Evolutionary conservation across 2,888 invertebrate genomes (phyloP), one percentile per base, ranked within the genome.

Genomic region (Hanleya hanleyi): DNA sequence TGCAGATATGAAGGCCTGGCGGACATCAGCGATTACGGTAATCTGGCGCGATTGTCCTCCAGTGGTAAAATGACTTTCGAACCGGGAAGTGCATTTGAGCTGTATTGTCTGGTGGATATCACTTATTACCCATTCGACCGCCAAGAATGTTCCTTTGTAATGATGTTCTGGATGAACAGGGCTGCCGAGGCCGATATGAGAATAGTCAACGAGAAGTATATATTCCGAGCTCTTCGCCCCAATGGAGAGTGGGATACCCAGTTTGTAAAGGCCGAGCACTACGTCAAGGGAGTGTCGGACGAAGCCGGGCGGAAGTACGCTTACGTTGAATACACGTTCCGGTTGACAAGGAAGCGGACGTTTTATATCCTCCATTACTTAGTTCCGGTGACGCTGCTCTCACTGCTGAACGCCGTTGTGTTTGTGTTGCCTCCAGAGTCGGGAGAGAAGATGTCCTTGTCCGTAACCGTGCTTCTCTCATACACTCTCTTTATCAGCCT

Each of bases 401-500:
- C 57, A 29, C 22, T 57, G 4, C 32, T 57, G 22, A 26, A 57
- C 57, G 57, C 57, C 5, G 1, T 57, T 57, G 57, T 57, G 22
- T 57, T 57, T 26, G 29, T 57, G 26, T 57, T 57, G 26, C 57
- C 57, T 4, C 57, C 57, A 32, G 57, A 57, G 29, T 57, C 57
- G 4, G 57, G 57, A 29, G 57, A 57, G 57, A 57, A 57, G 57
- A 57, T 57, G 57, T 57, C 57, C 1, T 26, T 57, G 22, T 57
- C 5, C 57, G 29, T 57, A 4, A 57, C 57, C 22, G 57, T 57
- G 2, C 26, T 57, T 4, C 57, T 57, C 7, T 57, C 57, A 18
- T 57, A 29, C 32, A 57, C 57, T 26, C 57, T 57, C 12, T 57
- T 57, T 26, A 57, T 57, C 57, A 26, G 57, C 26, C 57, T 57